A percentile compares a stretch with the other conserved stretches of the same genome.
phyloP scores from a whole-genome alignment of 2,888 invertebrate genomes.

The Liposcelis brunnea region DNA sequence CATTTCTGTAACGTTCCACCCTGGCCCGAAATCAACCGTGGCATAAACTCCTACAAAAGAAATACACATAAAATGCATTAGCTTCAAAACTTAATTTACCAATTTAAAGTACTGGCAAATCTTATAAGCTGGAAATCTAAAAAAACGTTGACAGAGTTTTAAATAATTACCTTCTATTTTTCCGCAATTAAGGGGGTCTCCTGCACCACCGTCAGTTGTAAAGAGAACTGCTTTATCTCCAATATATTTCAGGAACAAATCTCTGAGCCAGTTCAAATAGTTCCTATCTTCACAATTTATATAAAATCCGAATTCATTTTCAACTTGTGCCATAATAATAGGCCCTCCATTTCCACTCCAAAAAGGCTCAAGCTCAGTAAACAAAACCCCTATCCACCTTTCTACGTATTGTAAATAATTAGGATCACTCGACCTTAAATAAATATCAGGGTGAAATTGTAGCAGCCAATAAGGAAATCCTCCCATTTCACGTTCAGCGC shows the following conservation, averaged over 20 bases:
- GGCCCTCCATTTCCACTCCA: conserved; percentile 62
- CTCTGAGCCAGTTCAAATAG: conserved; percentile 49
- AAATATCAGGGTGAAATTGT: conserved; percentile 31
- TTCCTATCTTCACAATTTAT: conserved; percentile 46
- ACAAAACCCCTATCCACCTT: conserved; percentile 31
- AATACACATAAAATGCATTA: too few species aligned
- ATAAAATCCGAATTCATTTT: conserved; percentile 88
- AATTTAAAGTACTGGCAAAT: too few species aligned
- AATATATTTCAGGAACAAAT: conserved; percentile 38
- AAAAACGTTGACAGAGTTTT: too few species aligned
- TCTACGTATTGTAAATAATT: conserved; percentile 38
- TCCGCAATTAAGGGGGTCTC: conserved; percentile 42
- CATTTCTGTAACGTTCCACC: conserved; percentile 25
- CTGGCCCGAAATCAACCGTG: conserved; percentile 57
- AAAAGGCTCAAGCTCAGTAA: conserved; percentile 31
- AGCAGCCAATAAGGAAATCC: conserved; percentile 35
- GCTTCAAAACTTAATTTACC: too few species aligned
- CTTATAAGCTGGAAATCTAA: too few species aligned
- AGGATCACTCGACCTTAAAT: conserved; percentile 43
- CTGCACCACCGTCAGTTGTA: conserved; percentile 59
- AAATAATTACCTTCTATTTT: conserved; percentile 33
- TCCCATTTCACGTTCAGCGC: conserved; percentile 75
- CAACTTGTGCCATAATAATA: conserved; percentile 74
- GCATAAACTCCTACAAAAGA: conserved; percentile 45
- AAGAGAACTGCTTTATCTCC: conserved; percentile 55